These are phyloP conservation scores for Zoanthus gigantus DNA, from an alignment of 92 coral and sea anemone species.

Conservation along the genomic window DNA sequence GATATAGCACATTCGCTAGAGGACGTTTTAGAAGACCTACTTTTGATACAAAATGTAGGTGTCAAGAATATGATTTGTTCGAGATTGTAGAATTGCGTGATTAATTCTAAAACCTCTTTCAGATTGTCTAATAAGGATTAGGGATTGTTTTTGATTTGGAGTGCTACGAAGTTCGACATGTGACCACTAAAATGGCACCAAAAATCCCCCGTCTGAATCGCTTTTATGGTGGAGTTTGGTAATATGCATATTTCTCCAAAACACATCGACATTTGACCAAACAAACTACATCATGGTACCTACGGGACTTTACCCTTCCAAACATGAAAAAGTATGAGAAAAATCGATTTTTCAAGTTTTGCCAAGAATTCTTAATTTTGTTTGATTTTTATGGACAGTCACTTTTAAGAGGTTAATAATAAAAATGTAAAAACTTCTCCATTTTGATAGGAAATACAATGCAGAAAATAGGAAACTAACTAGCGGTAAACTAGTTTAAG, in stretches of 20 bases:
- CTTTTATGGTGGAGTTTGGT: not conserved
- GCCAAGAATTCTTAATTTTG: not conserved
- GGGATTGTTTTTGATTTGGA: slow-evolving; percentile 21
- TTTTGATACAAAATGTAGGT: not conserved
- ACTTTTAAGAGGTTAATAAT: not conserved
- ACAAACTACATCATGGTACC: slow-evolving; percentile 1
- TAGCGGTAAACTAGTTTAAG: no score
- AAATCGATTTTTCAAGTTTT: no score
- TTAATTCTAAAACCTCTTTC: slow-evolving; percentile 9
- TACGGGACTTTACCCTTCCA: not conserved
- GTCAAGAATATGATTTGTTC: not conserved
- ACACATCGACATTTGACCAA: not conserved
- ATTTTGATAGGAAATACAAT: no score
- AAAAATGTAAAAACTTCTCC: no score
- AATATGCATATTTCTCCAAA: not conserved
- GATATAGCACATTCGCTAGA: not conserved
- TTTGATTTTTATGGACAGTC: not conserved
- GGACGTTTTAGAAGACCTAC: slow-evolving; percentile 11
- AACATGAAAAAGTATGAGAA: slow-evolving; percentile 2
- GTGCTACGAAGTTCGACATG: not conserved
- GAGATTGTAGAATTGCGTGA: slow-evolving; percentile 21
- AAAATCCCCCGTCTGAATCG: not conserved
- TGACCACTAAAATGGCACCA: not conserved
- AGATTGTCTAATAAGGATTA: slow-evolving; percentile 41
- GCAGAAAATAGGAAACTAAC: no score